These are phyloP conservation scores for Henricia sp. DNA, from an alignment of 53 echinoderm and acorn worm species.

Conservation along the genomic window DNA sequence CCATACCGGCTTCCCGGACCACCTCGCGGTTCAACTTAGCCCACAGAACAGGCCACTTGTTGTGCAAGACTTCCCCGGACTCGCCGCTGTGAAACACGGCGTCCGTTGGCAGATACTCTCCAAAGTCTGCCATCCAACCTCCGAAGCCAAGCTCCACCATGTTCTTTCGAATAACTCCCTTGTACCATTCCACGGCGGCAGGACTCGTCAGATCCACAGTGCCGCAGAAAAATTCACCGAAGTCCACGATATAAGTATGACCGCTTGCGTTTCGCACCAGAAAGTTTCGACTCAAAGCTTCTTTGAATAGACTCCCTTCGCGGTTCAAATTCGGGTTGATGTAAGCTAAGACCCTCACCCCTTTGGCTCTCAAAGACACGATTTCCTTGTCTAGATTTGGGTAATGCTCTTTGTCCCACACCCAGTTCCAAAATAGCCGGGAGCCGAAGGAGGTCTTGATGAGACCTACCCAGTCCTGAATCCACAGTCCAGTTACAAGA, in stretches of 20 bases:
- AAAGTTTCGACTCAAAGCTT: conserved; percentile 68
- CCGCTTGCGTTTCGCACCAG: conserved; percentile 77
- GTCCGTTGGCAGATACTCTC: conserved; percentile 95
- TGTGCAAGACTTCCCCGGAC: conserved; percentile 79
- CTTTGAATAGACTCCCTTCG: conserved; percentile 83
- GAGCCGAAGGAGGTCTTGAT: conserved; percentile 91
- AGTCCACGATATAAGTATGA: conserved; percentile 83
- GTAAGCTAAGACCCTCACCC: conserved; percentile 79
- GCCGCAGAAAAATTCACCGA: conserved; percentile 94
- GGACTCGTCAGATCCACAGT: conserved; percentile 94
- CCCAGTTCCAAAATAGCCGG: conserved; percentile 97
- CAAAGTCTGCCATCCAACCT: conserved; percentile 99
- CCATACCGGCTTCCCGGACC: conserved; percentile 81
- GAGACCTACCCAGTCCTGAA: conserved; percentile 95
- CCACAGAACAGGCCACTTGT: conserved; percentile 94
- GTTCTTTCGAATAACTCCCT: conserved; percentile 84
- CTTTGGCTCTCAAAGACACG: conserved; percentile 57
- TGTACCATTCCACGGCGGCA: conserved; percentile 84
- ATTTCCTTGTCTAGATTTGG: conserved; percentile 86
- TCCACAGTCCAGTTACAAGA: conserved; percentile 85
- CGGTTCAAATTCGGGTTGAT: conserved; percentile 89
- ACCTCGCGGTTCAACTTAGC: conserved; percentile 86
- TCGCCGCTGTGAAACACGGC: conserved; percentile 80
- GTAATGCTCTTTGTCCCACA: conserved; percentile 93
- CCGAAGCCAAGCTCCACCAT: conserved; percentile 91